Conservation (phyloP, 2,797 vertebrate genomes). For the Phalanger gymnotis region DNA sequence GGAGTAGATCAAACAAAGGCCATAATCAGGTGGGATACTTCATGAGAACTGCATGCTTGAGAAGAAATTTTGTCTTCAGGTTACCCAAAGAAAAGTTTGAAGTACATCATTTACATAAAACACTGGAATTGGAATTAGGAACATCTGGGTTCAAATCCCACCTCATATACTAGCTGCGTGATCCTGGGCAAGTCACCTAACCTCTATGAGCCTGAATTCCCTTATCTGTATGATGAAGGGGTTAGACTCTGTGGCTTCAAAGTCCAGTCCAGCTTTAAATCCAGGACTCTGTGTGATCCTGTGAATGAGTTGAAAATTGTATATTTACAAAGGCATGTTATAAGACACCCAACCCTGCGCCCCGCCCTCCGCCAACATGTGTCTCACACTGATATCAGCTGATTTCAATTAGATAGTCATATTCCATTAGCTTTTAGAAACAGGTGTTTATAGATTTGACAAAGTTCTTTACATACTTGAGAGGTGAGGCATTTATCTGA, state of each 20-base stretch:
- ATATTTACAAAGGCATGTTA: not conserved
- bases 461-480: not conserved
- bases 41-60: not conserved
- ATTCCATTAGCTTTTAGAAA: not conserved
- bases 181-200: not conserved
- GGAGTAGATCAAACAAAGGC: not conserved
- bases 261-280: not conserved
- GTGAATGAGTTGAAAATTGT: not conserved
- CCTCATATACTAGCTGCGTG: not conserved
- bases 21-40: not conserved
- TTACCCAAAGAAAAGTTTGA: not conserved
- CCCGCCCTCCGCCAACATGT: not conserved
- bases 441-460: not conserved
- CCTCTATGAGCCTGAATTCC: not conserved
- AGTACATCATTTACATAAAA: not conserved
- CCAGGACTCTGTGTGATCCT: not conserved
- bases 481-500: not conserved
- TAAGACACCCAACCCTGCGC: not conserved
- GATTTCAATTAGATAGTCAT: not conserved
- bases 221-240: not conserved
- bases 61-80: not conserved
- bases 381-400: not conserved
- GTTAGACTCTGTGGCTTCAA: not conserved
- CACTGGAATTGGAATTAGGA: not conserved
- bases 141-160: not conserved